Evolutionary conservation across 2,113 vertebrate genomes (phyloP), one percentile per base, ranked within the genome.

Genomic region (Oncorhynchus tshawytscha): DNA sequence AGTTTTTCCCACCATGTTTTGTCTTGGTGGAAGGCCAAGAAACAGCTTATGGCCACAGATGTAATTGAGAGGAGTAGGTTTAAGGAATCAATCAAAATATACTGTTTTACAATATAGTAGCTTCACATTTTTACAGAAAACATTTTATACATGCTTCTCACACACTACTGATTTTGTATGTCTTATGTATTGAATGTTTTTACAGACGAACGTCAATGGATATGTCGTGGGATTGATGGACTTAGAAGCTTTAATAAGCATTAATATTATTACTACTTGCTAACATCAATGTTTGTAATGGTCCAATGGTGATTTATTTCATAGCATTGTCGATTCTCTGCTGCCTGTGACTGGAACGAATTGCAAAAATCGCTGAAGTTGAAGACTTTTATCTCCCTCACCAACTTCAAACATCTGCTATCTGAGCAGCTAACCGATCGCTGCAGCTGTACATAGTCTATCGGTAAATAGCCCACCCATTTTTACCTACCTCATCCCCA

Each of bases 1-100:
- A 82, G 78, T 62, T 79, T 79, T 81, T 78, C 84, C 89, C 77
- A 85, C 75, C 73, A 66, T 81, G 80, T 81, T 73, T 85, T 88
- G 88, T 91, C 91, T 91, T 88, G 88, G 83, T 87, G 82, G 88
- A 84, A 85, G 79, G 80, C 84, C 79, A 87, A 82, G 85, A 91
- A 90, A 91, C 85, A 89, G 89, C 90, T 91, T 91, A 91, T 87
- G 70, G 72, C 81, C 88, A 85, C 84, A 92, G 88, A 92, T 90
- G 88, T 90, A 90, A 90, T 91, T 89, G 89, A 89, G 84, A 90
- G 49, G 67, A 85, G 86, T 65, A n/a, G 80, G 62, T 86, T 91
- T 91, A 90, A 92, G 90, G 89, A 88, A 90, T 92, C 90, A 88
- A 82, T 89, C 86, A 90, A 90, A 60, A 87, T 84, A 78, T 84